Conservation (phyloP, 2,888 invertebrate species). For the Chloroclystis v-ata region DNA sequence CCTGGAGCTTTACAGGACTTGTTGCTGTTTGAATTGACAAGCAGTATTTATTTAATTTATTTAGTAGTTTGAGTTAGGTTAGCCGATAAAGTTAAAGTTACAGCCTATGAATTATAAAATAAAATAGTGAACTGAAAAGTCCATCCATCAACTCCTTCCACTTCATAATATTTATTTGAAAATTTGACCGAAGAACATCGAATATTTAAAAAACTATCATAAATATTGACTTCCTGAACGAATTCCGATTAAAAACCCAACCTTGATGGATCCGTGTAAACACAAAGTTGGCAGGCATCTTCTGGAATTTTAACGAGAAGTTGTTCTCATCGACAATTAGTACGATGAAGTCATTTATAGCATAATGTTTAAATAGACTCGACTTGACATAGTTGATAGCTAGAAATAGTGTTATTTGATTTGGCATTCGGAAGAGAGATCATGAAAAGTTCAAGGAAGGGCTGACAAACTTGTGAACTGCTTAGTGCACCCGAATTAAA, state of each 20-base stretch:
- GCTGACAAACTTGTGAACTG: too few relatives aligned
- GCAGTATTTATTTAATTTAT: too few relatives aligned
- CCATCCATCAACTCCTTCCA: too few relatives aligned
- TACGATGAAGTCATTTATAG: conserved; percentile 46
- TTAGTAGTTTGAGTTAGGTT: too few relatives aligned
- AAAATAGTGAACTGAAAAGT: too few relatives aligned
- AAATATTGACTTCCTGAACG: conserved; percentile 33
- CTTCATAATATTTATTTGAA: conserved; percentile 1
- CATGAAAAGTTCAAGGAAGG: too few relatives aligned
- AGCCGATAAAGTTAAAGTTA: too few relatives aligned
- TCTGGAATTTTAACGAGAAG: conserved; percentile 55
- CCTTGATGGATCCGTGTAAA: conserved; percentile 44
- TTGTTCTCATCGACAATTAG: conserved; percentile 43
- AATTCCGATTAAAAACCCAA: conserved; percentile 39
- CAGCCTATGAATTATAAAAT: too few relatives aligned
- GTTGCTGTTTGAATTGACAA: too few relatives aligned
- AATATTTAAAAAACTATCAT: background rate
- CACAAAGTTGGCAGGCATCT: conserved; percentile 50
- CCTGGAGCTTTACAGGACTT: too few relatives aligned
- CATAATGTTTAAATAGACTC: conserved; percentile 20
- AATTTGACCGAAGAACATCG: background rate
- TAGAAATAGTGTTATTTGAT: conserved; percentile 8
- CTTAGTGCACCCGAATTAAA: too few relatives aligned
- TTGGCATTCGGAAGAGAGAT: conserved; percentile 11
- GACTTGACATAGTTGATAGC: conserved; percentile 15